These are phyloP conservation scores for Eristalis arbustorum DNA, from an alignment of 2,888 invertebrate species.

Conservation along the genomic window DNA sequence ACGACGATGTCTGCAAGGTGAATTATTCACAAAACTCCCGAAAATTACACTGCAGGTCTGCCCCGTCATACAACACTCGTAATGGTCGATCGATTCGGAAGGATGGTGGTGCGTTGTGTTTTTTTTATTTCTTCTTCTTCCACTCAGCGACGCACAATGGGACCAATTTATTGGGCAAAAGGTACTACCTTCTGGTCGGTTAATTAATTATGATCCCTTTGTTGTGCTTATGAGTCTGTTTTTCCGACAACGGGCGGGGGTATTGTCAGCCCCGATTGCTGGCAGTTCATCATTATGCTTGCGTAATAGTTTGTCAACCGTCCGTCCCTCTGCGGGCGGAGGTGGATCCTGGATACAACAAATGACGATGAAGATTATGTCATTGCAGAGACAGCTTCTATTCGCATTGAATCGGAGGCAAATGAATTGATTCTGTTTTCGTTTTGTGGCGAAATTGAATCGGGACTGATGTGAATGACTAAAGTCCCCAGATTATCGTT, in stretches of 20 bases:
- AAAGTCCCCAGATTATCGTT: not conserved
- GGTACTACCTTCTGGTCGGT: conserved; percentile 61
- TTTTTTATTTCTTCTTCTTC: not conserved
- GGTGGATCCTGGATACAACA: conserved; percentile 29
- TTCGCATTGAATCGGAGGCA: conserved; percentile 27
- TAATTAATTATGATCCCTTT: conserved; percentile 71
- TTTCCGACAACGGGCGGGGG: conserved; percentile 19
- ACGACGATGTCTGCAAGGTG: conserved; percentile 48
- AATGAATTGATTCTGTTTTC: conserved; percentile 51
- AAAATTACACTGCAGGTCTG: conserved; percentile 56
- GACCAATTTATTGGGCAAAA: conserved; percentile 65
- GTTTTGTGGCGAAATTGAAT: not conserved
- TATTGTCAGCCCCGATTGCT: not conserved
- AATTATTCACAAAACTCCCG: conserved; percentile 64
- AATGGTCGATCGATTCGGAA: conserved; percentile 53
- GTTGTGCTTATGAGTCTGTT: conserved; percentile 57
- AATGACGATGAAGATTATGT: conserved; percentile 59
- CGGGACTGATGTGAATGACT: not conserved
- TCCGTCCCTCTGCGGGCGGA: not conserved
- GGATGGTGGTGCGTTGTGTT: not conserved
- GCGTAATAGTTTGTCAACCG: conserved; percentile 65
- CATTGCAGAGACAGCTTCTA: conserved; percentile 35
- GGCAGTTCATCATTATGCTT: conserved; percentile 51
- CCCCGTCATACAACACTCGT: conserved; percentile 23
- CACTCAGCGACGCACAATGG: conserved; percentile 30